phyloP scores from a whole-genome alignment of 2,888 invertebrate genomes.

The Drosophila anomelani region DNA sequence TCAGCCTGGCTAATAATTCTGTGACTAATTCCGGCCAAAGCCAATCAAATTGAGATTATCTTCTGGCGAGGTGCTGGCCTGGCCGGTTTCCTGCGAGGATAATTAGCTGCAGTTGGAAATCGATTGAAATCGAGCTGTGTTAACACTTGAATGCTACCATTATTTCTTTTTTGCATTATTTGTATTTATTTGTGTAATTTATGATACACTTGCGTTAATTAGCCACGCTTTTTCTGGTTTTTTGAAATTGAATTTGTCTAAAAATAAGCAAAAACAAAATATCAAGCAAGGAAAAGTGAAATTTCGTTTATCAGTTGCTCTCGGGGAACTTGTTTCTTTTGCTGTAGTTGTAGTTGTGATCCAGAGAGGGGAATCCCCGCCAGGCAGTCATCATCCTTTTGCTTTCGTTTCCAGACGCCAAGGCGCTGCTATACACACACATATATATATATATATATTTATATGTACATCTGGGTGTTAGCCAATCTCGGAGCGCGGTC shows the following conservation, averaged over 20 bases:
- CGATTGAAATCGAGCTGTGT: conserved; percentile 18
- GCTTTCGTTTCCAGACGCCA: conserved; percentile 65
- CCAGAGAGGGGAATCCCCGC: conserved; percentile 14
- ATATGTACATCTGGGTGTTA: conserved; percentile 18
- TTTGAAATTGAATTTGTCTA: conserved; percentile 19
- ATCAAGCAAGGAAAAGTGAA: conserved; percentile 66
- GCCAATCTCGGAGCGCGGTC: conserved; percentile 59
- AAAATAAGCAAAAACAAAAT: conserved; percentile 25
- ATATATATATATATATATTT: not conserved
- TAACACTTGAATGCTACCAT: conserved; percentile 25
- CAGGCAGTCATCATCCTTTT: conserved; percentile 61
- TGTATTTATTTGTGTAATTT: conserved; percentile 30
- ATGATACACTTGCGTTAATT: conserved; percentile 43
- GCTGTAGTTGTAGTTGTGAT: conserved; percentile 1
- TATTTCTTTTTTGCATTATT: conserved; percentile 14
- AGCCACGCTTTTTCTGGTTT: conserved; percentile 44
- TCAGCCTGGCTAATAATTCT: conserved; percentile 27
- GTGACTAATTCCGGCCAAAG: conserved; percentile 20
- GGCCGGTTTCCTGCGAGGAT: conserved; percentile 15
- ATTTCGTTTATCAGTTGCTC: conserved; percentile 44
- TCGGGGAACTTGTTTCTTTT: conserved; percentile 56
- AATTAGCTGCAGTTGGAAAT: conserved; percentile 3
- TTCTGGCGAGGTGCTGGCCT: not conserved
- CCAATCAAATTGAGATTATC: conserved; percentile 27
- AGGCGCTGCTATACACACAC: conserved; percentile 39